Evolutionary conservation across 2,113 vertebrate genomes (phyloP), one percentile per base, ranked within the genome.

Genomic region (Tympanuchus pallidicinctus): DNA sequence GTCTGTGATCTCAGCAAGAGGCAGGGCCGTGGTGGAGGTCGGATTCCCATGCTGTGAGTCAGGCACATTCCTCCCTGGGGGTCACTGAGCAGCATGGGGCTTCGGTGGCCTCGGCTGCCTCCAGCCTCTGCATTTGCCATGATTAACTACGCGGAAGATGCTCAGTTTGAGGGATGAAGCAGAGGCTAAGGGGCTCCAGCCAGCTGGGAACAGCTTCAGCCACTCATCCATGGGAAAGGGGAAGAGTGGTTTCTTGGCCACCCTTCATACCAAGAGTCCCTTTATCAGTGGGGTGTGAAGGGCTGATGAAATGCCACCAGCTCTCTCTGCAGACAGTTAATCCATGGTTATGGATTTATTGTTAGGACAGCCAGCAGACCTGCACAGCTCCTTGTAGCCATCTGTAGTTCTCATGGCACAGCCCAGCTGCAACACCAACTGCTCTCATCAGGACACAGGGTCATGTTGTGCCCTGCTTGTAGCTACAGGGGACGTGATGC

Each of bases 301-400:
- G 38, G 60, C 36, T 74, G 67, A 92, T 95, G 89, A 92, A 93
- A 70, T 22, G 32, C 75, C 27, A 22, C 50, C 38, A 59, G 30
- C 30, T 11, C 9, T 74, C n/a, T 74, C 71, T 42, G 57, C 7
- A 74, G 94, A 73, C 91, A 91, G 87, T 47, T 90, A 95, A 91
- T 93, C 92, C 71, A 84, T 92, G 2, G 36, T 64, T 93, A 73
- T 87, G 64, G 91, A 96, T 95, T 90, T 88, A 47, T 38, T 71
- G 57, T 66, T 90, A 74, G 50, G 36, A 76, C 38, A 71, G 66
- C 64, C 3, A 0, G 24, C 20, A 57, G 61, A 45, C 52, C 63
- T 0, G 0, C 43, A 27, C n/a, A 22, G 48, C 11, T 89, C 54
- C 81, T 48, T 50, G 54, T 75, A 25, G 63, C 67, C 20, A 22